phyloP scores from a whole-genome alignment of 2,797 vertebrate species.

The Pithecia hirsuta region DNA sequence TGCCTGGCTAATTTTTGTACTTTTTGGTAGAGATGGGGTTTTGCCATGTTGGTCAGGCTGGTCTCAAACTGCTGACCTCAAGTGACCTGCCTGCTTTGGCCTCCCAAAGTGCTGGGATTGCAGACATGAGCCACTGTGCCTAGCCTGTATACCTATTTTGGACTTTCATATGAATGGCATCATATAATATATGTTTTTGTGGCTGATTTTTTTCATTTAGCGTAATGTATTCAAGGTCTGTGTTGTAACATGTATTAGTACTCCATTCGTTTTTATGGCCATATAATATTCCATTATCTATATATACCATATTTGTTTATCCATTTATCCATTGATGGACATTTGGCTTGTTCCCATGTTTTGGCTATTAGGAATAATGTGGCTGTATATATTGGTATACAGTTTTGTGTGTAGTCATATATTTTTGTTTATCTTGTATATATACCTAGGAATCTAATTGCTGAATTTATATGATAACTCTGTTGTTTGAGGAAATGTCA shows the following conservation, averaged over 20 bases:
- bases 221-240: background rate
- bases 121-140: background rate
- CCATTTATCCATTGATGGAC: background rate
- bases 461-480: background rate
- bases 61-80: background rate
- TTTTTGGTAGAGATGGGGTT: background rate
- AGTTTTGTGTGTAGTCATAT: background rate
- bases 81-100: background rate
- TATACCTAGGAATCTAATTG: background rate
- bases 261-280: background rate
- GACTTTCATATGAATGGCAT: background rate
- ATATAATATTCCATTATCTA: background rate
- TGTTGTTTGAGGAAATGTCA: background rate
- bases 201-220: background rate
- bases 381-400: background rate
- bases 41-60: background rate
- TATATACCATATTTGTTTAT: background rate
- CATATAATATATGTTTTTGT: background rate
- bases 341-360: background rate
- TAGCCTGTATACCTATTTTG: background rate
- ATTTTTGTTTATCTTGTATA: background rate
- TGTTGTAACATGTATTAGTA: background rate
- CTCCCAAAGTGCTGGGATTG: background rate
- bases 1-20: no score
- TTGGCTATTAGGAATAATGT: background rate